These are phyloP conservation scores for Parapristionchus giblindavisi DNA, from an alignment of 2,888 invertebrate species.

Conservation along the genomic window DNA sequence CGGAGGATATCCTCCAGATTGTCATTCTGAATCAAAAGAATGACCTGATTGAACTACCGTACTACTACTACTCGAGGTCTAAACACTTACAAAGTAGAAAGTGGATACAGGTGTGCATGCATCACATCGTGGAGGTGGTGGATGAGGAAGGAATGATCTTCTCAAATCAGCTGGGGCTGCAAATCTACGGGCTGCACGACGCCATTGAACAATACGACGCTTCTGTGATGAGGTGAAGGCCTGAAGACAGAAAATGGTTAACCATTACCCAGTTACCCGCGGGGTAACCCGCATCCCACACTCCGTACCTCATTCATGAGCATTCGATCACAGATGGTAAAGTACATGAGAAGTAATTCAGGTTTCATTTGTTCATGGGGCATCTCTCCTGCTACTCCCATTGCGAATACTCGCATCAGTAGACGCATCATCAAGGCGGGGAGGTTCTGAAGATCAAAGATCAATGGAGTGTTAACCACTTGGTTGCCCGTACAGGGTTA, in stretches of 20 bases:
- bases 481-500: background rate
- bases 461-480: background rate
- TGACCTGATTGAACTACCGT: constrained; percentile 7
- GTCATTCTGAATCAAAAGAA: constrained; percentile 28
- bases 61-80: background rate
- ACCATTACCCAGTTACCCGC: background rate
- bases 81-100: constrained; percentile 27
- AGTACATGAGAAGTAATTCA: constrained; percentile 32
- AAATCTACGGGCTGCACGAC: constrained; percentile 28
- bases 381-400: constrained; percentile 24
- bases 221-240: constrained; percentile 37
- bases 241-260: background rate
- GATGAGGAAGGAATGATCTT: constrained; percentile 9
- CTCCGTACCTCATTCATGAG: constrained; percentile 31
- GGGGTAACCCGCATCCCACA: background rate
- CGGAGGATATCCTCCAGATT: constrained; percentile 33
- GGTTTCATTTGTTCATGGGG: constrained; percentile 29
- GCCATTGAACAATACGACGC: constrained; percentile 31
- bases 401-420: constrained; percentile 12
- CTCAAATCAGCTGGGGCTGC: constrained; percentile 22
- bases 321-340: constrained; percentile 35
- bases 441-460: constrained; percentile 12
- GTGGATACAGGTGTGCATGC: constrained; percentile 26
- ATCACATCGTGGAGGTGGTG: constrained; percentile 32
- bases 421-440: constrained; percentile 35